Evolutionary conservation across 2,888 invertebrate genomes (phyloP), one percentile per base, ranked within the genome.

Genomic region (Amphipyra tragopoginis): DNA sequence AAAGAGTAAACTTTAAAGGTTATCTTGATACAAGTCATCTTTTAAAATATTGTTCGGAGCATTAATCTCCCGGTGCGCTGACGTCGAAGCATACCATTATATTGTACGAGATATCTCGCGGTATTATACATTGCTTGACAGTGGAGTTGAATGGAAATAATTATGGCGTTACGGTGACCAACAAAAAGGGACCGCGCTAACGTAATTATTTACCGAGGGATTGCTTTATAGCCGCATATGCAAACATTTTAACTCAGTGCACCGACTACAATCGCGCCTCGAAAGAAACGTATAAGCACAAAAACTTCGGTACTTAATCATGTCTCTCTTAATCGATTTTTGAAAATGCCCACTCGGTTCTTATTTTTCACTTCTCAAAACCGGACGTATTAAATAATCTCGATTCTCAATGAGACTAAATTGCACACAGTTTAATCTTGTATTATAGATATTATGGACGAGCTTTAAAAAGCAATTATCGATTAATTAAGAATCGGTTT

Each of bases 241-340:
- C 89, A 91, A 92, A 92, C 89, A 91, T 90, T 89, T 89, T 86
- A 89, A 88, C 84, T 83, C 85, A 79, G 82, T 83, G 82, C 83
- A 73, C 75, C 69, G 74, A 77, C 74, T 72, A 78, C 80, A 80
- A 85, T 83, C 79, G 80, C 81, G 77, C 75, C 63, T 78, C 67
- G 63, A 69, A 77, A 75, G 77, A 75, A 79, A 80, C 64, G 62
- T 59, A 76, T 73, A 77, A 75, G 74, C 75, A 86, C 86, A 89
- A 89, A 87, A 88, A 86, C 84, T 75, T 62, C 68, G 71, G 81
- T 85, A 86, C 88, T 93, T 90, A 90, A 92, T 93, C 91, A 92
- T 91, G 90, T 90, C 90, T 85, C 72, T 82, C 88, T 88, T 92
- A 92, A 93, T 93, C 92, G 92, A 92, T 92, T 92, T 93, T 90